phyloP scores from a whole-genome alignment of 1,140 invertebrate genomes.

The Holotrichia oblita region DNA sequence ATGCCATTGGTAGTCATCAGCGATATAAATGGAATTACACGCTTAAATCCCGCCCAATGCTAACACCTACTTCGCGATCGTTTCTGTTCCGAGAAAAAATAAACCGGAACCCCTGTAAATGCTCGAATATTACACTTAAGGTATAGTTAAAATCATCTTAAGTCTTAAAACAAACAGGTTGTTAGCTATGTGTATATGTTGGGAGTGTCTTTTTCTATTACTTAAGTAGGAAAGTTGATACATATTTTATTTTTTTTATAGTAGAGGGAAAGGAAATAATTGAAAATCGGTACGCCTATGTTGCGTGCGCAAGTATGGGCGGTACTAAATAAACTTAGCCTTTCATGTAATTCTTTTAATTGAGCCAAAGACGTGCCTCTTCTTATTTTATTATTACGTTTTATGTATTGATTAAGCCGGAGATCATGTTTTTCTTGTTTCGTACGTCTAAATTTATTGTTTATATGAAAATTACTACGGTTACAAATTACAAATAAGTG shows the following conservation, averaged over 20 bases:
- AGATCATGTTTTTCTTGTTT: neutral
- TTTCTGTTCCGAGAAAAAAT: conserved; percentile 41
- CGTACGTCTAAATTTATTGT: neutral
- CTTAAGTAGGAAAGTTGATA: conserved; percentile 53
- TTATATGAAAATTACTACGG: neutral
- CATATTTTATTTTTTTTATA: conserved; percentile 49
- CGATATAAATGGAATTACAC: conserved; percentile 54
- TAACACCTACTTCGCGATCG: conserved; percentile 47
- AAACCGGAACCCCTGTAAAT: conserved; percentile 55
- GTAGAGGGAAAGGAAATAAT: conserved; percentile 21
- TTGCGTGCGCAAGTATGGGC: conserved; percentile 43
- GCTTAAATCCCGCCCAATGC: conserved; percentile 45
- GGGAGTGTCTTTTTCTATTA: conserved; percentile 48
- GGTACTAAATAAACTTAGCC: conserved; percentile 38
- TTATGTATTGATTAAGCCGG: conserved; percentile 39
- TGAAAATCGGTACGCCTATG: conserved; percentile 35
- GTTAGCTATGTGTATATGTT: conserved; percentile 47
- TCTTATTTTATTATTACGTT: conserved; percentile 43
- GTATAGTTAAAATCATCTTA: conserved; percentile 49
- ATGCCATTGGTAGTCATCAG: conserved; percentile 46
- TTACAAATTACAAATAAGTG: neutral
- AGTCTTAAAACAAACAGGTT: conserved; percentile 57
- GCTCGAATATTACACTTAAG: conserved; percentile 56
- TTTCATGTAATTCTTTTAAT: conserved; percentile 45
- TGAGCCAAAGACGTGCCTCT: conserved; percentile 42